phyloP scores from a whole-genome alignment of 2,797 vertebrate species.

The Lepilemur septentrionalis region DNA sequence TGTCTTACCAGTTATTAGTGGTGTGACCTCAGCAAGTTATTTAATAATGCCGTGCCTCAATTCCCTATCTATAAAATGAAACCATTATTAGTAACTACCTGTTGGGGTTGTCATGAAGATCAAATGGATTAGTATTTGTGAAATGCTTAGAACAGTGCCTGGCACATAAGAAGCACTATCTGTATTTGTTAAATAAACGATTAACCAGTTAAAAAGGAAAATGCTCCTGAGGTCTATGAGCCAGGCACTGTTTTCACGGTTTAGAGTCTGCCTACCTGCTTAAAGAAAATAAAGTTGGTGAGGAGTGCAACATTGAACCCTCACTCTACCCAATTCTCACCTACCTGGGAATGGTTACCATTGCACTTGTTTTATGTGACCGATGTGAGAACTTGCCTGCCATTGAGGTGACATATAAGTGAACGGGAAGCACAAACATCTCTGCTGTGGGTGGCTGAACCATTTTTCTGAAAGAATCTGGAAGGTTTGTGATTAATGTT shows the following conservation, averaged over 20 bases:
- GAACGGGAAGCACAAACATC: not conserved
- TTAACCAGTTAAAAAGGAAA: conserved; percentile 12
- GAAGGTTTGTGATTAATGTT: not conserved
- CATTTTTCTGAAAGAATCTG: conserved; percentile 17
- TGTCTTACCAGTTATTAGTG: not conserved
- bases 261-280: not conserved
- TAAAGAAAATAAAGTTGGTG: conserved; percentile 8
- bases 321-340: not conserved
- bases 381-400: not conserved
- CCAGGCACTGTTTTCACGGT: not conserved
- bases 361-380: not conserved
- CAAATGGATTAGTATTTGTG: conserved; percentile 35
- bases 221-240: not conserved
- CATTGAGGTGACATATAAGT: not conserved
- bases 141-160: conserved; percentile 11
- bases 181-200: not conserved
- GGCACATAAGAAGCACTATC: not conserved
- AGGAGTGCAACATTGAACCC: not conserved
- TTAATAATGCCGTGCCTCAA: not conserved
- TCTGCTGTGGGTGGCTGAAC: not conserved
- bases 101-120: not conserved
- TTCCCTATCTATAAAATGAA: conserved; percentile 29
- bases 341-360: not conserved
- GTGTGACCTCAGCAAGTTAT: not conserved
- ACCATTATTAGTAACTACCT: conserved; percentile 24